Evolutionary conservation across 2,888 invertebrate species (phyloP), one percentile per base, ranked within the genome.

Genomic region (Cheilosia scutellata): DNA sequence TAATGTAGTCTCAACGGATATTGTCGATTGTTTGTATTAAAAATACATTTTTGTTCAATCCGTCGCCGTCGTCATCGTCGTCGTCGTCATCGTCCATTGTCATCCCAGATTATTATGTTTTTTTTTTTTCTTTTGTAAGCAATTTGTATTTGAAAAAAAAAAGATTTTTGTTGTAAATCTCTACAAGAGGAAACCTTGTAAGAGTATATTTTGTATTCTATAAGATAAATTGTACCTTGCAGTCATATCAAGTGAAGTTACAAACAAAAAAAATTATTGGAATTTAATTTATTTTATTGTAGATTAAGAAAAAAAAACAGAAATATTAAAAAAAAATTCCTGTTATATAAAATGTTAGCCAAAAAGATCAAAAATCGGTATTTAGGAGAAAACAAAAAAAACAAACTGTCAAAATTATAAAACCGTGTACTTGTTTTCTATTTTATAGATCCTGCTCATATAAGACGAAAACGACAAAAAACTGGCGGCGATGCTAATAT

Each of bases 361-460:
- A 75, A 72, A 20, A 27, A 75, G 25, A 51, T 11, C 53, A 65
- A 60, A 66, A 55, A 71, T 60, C 42, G 31, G 44, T 49, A 55
- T 16, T 57, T 33, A 57, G 62, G 74, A 66, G 51, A 49, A 68
- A 74, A 62, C 51, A 74, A 65, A 66, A 47, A 70, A 47, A 87
- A 75, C 62, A 88, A 87, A 7, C 89, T 90, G 53, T 90, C 89
- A 80, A 88, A 89, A 55, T 91, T 88, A 89, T 76, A 68, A 51
- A 60, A 82, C 31, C 58, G 66, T 80, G 71, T 74, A 62, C 68
- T 68, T 68, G 6, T 77, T 49, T 80, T 76, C n/a, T 79, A 37
- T 92, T 91, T 93, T 94, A 89, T 94, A 95, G 95, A 94, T 93
- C 93, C 94, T 89, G 93, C 93, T 91, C 92, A 93, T 89, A 92